These are phyloP conservation scores for Castor canadensis DNA, from an alignment of 2,113 vertebrate species.

Conservation along the genomic window DNA sequence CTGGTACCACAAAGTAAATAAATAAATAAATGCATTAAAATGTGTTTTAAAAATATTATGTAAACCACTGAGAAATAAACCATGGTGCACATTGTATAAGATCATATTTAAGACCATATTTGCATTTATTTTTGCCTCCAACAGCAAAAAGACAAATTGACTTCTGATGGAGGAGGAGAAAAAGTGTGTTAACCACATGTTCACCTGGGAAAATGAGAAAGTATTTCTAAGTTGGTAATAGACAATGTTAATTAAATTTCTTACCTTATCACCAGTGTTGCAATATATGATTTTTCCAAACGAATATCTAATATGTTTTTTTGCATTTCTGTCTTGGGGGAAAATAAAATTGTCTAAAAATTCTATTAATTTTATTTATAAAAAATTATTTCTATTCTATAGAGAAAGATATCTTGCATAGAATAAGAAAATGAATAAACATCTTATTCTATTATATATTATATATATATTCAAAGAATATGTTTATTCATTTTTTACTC, in stretches of 20 bases:
- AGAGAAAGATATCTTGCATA: not conserved
- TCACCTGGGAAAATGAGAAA: not conserved
- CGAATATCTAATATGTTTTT: not conserved
- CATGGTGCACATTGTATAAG: not conserved
- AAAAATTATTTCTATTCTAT: not conserved
- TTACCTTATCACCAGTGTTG: not conserved
- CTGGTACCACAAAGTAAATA: slow-evolving; percentile 26
- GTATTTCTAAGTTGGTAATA: not conserved
- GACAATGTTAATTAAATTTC: slow-evolving; percentile 17
- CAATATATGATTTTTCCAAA: slow-evolving; percentile 4
- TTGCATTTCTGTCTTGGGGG: not conserved
- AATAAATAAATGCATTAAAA: slow-evolving; percentile 16
- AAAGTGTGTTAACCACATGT: not conserved
- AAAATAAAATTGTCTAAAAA: slow-evolving; percentile 29
- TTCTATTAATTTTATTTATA: not conserved
- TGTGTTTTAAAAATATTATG: not conserved
- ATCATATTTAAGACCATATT: not conserved
- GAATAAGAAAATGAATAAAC: too few species aligned
- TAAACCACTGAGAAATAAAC: not conserved
- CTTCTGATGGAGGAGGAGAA: not conserved
- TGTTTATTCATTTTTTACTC: not conserved
- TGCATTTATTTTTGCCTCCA: slow-evolving; percentile 28
- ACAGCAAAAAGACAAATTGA: not conserved
- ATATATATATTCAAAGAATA: too few species aligned
- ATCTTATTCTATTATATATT: too few species aligned